Evolutionary conservation across 2,113 vertebrate species (phyloP).

Genomic region (Bothrops jararaca): DNA sequence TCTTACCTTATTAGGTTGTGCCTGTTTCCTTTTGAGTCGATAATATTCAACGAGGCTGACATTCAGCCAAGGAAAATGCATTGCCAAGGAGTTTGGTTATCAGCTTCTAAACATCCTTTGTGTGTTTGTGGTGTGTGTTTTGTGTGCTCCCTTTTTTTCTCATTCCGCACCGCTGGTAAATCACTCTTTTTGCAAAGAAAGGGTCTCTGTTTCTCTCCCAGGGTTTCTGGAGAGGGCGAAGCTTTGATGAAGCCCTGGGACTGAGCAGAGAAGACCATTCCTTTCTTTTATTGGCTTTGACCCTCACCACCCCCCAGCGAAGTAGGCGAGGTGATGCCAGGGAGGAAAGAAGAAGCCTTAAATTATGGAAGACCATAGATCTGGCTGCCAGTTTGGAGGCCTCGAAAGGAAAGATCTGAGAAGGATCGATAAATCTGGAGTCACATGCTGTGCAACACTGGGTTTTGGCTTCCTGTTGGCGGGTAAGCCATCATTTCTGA

Average conservation of each 20-base stretch:
- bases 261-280: not conserved
- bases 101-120: not conserved
- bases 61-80: not conserved
- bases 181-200: not conserved
- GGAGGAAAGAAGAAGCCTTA: not conserved
- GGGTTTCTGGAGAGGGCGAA: not conserved
- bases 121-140: not conserved
- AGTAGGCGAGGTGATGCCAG: not conserved
- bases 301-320: not conserved
- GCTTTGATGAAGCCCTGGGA: not conserved
- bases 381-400: not conserved
- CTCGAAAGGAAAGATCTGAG: not conserved
- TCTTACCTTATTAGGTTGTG: not conserved
- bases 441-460: not conserved
- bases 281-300: not conserved
- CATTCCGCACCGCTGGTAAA: not conserved
- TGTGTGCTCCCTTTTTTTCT: not conserved
- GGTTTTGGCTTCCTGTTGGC: not conserved
- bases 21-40: slow-evolving; percentile 3
- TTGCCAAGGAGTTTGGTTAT: not conserved
- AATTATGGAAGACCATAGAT: not conserved
- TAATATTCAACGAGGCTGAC: slow-evolving; percentile 26
- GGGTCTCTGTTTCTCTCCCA: not conserved
- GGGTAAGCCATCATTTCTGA: not conserved
- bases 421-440: not conserved